These are phyloP conservation scores for Heliothis virescens DNA, from an alignment of 1,140 invertebrate genomes.

Conservation along the genomic window DNA sequence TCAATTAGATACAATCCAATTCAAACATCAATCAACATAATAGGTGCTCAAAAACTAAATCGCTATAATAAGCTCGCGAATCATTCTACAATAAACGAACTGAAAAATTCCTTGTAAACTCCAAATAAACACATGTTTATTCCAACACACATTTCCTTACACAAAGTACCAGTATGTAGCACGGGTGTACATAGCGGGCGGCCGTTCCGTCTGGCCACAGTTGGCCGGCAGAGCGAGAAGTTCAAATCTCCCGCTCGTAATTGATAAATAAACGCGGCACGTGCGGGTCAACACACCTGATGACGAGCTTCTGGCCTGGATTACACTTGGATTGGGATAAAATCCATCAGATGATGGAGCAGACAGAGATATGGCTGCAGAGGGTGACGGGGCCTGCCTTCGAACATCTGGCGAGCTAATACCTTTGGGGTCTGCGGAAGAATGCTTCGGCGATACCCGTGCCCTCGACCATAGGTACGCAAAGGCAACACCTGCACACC, in stretches of 20 bases:
- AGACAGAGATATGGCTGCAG: too few species aligned
- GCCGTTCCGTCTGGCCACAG: slow-evolving; percentile 81
- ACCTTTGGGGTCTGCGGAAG: too few species aligned
- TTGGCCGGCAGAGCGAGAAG: slow-evolving; percentile 83
- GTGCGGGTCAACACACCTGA: slow-evolving; percentile 82
- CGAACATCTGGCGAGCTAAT: too few species aligned
- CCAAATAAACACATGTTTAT: background rate
- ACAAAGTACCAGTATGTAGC: slow-evolving; percentile 24
- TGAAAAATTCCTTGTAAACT: background rate
- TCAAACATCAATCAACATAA: too few species aligned
- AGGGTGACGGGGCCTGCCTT: too few species aligned
- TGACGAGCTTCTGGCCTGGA: background rate
- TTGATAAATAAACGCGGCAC: slow-evolving; percentile 85
- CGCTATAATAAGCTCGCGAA: too few species aligned
- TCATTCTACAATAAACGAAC: background rate
- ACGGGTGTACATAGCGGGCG: slow-evolving; percentile 76
- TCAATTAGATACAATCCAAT: too few species aligned
- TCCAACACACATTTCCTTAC: background rate
- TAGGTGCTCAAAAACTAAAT: too few species aligned
- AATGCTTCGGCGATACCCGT: too few species aligned
- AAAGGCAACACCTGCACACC: too few species aligned
- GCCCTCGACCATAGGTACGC: too few species aligned
- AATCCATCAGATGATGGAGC: too few species aligned
- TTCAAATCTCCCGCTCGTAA: slow-evolving; percentile 82
- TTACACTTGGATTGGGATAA: background rate